Conservation (phyloP, 2,797 vertebrate species). For the Cyprinodon diabolis region DNA sequence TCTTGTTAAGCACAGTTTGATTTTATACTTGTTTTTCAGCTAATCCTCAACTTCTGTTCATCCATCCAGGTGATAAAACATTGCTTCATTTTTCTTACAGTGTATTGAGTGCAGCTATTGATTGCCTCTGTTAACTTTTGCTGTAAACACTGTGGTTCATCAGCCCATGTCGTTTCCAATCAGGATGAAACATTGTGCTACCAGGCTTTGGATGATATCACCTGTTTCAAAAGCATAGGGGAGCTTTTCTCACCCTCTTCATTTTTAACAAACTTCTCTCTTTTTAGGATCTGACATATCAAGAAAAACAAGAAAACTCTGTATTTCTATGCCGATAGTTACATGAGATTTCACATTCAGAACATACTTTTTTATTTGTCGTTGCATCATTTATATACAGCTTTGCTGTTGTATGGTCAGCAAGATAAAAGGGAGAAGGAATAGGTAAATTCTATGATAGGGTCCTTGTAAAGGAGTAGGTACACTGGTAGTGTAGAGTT, state of each 20-base stretch:
- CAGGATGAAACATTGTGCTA: constrained; percentile 36
- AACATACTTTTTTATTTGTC: background rate
- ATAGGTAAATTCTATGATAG: background rate
- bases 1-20: background rate
- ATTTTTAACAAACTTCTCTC: constrained; percentile 27
- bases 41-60: background rate
- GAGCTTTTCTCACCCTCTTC: constrained; percentile 12
- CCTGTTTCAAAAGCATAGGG: constrained; percentile 37
- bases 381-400: background rate
- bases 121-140: constrained; percentile 60
- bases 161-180: constrained; percentile 51
- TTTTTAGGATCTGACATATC: background rate
- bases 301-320: background rate
- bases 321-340: background rate
- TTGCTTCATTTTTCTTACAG: constrained; percentile 47
- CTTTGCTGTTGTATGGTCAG: too few species aligned
- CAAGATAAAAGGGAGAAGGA: background rate
- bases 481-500: constrained; percentile 10
- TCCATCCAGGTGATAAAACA: constrained; percentile 15
- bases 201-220: constrained; percentile 46
- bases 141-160: constrained; percentile 65
- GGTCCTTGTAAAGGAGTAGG: constrained; percentile 17
- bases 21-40: background rate
- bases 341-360: too few species aligned
- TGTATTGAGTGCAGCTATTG: constrained; percentile 56